These are phyloP conservation scores for Protomyctophum bolini DNA, from an alignment of 2,113 vertebrate species.

Conservation along the genomic window DNA sequence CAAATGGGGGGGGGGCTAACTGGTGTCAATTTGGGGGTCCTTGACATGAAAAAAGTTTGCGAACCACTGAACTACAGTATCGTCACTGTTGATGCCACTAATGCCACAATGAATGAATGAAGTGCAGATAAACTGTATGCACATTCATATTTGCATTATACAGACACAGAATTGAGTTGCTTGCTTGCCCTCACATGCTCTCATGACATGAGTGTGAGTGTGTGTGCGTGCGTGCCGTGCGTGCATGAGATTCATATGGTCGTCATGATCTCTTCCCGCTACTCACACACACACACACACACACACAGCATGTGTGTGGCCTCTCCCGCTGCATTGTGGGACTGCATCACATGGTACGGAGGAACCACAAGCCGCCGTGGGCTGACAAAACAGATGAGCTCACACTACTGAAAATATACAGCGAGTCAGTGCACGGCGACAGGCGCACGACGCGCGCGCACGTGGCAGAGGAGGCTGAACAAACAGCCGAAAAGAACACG, in stretches of 20 bases:
- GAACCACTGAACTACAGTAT: no score
- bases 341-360: conserved; percentile 5
- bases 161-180: no score
- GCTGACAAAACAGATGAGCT: conserved; percentile 53
- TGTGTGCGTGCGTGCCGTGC: background rate
- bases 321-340: conserved; percentile 49
- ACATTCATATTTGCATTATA: no score
- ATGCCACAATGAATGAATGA: no score
- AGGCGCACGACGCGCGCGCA: background rate
- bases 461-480: background rate
- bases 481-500: no score
- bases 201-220: background rate
- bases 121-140: no score
- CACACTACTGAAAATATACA: conserved; percentile 40
- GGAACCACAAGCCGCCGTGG: conserved; percentile 30
- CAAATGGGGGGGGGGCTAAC: no score
- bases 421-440: background rate
- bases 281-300: background rate
- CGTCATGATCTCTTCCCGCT: conserved; percentile 8
- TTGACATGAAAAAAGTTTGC: no score
- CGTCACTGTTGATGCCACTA: no score
- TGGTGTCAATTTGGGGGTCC: no score
- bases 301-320: conserved; percentile 1
- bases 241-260: background rate
- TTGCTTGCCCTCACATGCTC: background rate